These are phyloP conservation scores for Calidris pygmaea DNA, from an alignment of 2,113 vertebrate genomes.

Conservation along the genomic window DNA sequence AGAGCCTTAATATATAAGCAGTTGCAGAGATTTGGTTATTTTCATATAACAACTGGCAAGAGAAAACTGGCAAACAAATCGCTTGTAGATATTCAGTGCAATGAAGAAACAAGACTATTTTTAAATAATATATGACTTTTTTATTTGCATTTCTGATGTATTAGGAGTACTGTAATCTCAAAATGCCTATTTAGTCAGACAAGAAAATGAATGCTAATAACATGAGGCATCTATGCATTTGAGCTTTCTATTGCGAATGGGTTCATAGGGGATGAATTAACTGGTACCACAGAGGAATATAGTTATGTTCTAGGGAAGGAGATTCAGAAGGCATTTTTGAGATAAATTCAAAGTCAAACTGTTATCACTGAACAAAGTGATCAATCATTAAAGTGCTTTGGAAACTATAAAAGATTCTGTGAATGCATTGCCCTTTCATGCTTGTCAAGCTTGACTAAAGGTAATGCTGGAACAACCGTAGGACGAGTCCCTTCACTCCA, in stretches of 20 bases:
- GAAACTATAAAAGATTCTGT: neutral
- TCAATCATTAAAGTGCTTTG: neutral
- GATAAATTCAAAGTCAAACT: no score
- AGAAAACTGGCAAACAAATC: constrained; percentile 21
- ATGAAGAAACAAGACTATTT: neutral
- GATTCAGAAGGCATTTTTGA: neutral
- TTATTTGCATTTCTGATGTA: constrained; percentile 14
- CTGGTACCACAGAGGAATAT: neutral
- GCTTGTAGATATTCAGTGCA: neutral
- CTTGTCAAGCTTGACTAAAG: neutral
- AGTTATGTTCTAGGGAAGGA: neutral
- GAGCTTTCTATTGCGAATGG: neutral
- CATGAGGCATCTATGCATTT: neutral
- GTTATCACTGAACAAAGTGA: neutral
- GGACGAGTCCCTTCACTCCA: neutral
- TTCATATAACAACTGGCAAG: constrained; percentile 20
- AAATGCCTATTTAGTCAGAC: constrained; percentile 39
- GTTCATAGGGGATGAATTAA: neutral
- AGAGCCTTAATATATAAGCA: neutral
- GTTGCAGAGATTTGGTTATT: neutral
- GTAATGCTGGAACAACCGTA: neutral
- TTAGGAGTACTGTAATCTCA: constrained; percentile 2
- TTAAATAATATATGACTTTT: constrained; percentile 10
- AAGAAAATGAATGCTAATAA: constrained; percentile 35
- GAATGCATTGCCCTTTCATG: neutral